Evolutionary conservation across 2,888 invertebrate species (phyloP), one percentile per base, ranked within the genome.

Genomic region (Phytoseiulus persimilis): DNA sequence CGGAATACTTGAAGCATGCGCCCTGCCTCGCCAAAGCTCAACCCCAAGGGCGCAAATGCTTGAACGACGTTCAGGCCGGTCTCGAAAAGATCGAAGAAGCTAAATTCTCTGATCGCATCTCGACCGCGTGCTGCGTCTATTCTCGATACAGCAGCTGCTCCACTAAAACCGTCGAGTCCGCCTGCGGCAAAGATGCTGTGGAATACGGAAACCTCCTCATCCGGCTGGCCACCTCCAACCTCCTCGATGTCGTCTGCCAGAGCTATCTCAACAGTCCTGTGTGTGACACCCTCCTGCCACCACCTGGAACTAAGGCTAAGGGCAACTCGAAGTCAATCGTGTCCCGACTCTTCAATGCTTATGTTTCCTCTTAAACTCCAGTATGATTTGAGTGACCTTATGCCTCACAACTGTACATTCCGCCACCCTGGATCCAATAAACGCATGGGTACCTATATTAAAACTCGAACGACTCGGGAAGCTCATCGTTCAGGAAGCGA

Each of bases 31-130:
- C 90, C n/a, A 83, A 87, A 3, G 90, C 90, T 9, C 90, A 90
- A 32, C 90, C 90, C 28, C 90, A 90, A 83, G 32, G 90, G 33
- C 84, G 90, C 83, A 89, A 83, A 23, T 90, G 90, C 90, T 87
- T 90, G 83, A 83, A 90, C 33, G 90, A 90, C 32, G 65, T 90
- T 89, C 90, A 90, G 23, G 90, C 90, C 9, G 90, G 90, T 46
- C 89, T 90, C 83, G 90, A 90, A 18, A 87, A 87, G 31, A 87
- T 87, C 32, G 87, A 87, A n/a, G 87, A 87, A 45, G 31, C 87
- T 6, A 87, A 87, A 87, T 87, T 87, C 87, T 5, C 31, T 28
- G 87, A 87, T 6, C 32, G 87, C 14, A 33, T 87, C 32, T 87
- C 87, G 87, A 87, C 87, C 33, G 87, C 87, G 1, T 87, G 87